phyloP scores from a whole-genome alignment of 2,113 vertebrate species.

The Rattus rattus region DNA sequence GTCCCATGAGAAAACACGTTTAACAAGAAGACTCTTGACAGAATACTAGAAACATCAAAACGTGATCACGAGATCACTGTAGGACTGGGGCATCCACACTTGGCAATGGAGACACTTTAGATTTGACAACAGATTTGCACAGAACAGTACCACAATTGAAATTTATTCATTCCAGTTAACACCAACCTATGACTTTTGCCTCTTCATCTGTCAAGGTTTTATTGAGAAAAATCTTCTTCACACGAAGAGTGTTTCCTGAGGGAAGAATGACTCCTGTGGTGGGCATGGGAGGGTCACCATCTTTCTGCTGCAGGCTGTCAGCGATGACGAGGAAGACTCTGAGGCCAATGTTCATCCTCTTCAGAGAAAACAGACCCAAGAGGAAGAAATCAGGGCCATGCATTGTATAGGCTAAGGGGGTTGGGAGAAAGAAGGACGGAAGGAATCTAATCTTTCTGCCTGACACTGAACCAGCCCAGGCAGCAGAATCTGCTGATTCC shows the following conservation, averaged over 20 bases:
- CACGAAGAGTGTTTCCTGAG: conserved; percentile 98
- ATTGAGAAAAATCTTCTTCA: conserved; percentile 99
- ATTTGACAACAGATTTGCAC: background rate
- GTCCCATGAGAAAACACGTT: background rate
- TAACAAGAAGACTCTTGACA: background rate
- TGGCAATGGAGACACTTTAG: background rate
- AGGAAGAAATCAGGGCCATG: conserved; percentile 48
- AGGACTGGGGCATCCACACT: background rate
- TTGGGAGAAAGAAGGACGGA: background rate
- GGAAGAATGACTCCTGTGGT: conserved; percentile 98
- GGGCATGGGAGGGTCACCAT: conserved; percentile 98
- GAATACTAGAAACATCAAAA: background rate
- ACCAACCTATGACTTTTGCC: conserved; percentile 97
- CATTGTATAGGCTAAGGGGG: background rate
- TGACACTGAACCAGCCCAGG: background rate
- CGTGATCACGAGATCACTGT: background rate
- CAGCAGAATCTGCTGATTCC: background rate
- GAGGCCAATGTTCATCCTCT: conserved; percentile 99
- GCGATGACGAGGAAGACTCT: conserved; percentile 98
- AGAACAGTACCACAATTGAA: background rate
- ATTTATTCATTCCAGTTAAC: background rate
- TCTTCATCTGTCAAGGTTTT: conserved; percentile 99
- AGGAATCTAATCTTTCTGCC: background rate
- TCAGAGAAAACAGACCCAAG: conserved; percentile 57
- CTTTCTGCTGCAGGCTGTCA: conserved; percentile 98